Conservation (phyloP, 2,113 vertebrate genomes). For the Emydura subglobosa region DNA sequence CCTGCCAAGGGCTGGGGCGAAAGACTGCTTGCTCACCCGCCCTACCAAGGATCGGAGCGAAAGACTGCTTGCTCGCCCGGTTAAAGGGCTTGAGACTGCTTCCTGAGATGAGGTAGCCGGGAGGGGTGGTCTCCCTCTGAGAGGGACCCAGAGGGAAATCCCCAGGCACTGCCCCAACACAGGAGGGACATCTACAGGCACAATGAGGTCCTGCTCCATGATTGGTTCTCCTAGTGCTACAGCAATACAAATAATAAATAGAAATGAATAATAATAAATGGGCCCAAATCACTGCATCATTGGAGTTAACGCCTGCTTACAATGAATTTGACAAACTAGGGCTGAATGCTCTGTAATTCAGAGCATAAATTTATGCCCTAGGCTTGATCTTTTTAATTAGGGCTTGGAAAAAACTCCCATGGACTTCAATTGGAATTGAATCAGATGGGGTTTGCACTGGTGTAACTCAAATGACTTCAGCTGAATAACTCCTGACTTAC, state of each 20-base stretch:
- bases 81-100: no score
- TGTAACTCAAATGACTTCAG: not conserved
- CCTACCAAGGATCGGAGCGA: no score
- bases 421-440: not conserved
- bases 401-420: not conserved
- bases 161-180: no score
- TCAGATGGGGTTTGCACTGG: constrained; percentile 10
- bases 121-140: no score
- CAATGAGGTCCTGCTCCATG: not conserved
- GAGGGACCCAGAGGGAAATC: no score
- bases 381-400: not conserved
- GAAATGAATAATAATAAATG: not conserved
- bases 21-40: no score
- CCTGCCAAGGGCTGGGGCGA: no score
- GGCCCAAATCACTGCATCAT: not conserved
- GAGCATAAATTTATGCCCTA: not conserved
- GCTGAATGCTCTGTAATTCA: not conserved
- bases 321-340: not conserved
- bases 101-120: no score
- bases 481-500: not conserved
- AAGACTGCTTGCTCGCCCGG: no score
- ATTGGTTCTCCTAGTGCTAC: not conserved
- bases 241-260: not conserved
- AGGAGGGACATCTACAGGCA: no score
- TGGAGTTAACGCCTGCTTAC: not conserved